Evolutionary conservation across 1,140 invertebrate genomes (phyloP).

Genomic region (Tetragonula clypearis): DNA sequence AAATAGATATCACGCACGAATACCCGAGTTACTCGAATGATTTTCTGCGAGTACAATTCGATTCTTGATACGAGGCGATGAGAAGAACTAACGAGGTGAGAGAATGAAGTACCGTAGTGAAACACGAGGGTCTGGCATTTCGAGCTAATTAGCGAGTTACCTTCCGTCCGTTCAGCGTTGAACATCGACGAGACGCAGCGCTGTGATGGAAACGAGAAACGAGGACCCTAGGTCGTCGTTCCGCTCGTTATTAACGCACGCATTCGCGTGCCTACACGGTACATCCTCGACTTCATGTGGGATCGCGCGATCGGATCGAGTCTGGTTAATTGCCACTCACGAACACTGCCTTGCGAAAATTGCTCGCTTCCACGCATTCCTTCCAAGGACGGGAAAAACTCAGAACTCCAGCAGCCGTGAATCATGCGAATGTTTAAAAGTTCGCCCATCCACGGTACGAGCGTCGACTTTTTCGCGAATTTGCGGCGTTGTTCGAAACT

Average conservation of each 20-base stretch:
- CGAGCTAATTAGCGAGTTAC: slow-evolving; percentile 18
- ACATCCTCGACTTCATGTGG: not conserved
- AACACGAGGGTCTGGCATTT: not conserved
- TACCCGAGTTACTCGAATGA: not conserved
- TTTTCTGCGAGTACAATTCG: not conserved
- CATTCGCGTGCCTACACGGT: not conserved
- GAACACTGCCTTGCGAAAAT: slow-evolving; percentile 7
- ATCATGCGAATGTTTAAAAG: not conserved
- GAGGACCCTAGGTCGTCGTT: not conserved
- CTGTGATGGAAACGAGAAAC: not conserved
- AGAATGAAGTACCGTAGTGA: too few relatives aligned
- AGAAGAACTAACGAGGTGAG: not conserved
- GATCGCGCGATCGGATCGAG: slow-evolving; percentile 28
- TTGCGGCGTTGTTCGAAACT: not conserved
- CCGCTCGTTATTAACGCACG: slow-evolving; percentile 25
- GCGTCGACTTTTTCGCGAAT: not conserved
- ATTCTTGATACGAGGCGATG: not conserved
- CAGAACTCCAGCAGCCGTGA: not conserved
- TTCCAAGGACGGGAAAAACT: slow-evolving; percentile 24
- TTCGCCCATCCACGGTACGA: not conserved
- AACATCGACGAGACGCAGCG: not conserved
- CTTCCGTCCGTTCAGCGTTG: not conserved
- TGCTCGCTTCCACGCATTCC: slow-evolving; percentile 21
- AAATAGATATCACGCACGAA: not conserved
- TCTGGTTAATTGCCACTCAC: slow-evolving; percentile 27